Conservation (phyloP, 2,888 invertebrate species). For the Heteromyza rotundicornis region DNA sequence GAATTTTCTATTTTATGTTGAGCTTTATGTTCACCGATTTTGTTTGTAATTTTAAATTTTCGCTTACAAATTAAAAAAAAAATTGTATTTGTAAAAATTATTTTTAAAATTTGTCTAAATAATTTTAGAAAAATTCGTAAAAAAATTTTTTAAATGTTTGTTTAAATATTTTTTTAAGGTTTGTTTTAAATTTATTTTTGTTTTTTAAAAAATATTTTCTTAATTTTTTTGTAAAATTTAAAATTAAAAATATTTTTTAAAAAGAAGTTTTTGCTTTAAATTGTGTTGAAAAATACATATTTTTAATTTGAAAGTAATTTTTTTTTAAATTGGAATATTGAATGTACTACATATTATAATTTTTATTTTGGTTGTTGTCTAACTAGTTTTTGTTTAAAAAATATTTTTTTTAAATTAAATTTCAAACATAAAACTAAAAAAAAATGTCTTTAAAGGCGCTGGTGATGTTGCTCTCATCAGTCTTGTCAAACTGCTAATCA, state of each 20-base stretch:
- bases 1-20: no score
- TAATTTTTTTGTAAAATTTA: no score
- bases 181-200: no score
- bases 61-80: no score
- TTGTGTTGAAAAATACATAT: no score
- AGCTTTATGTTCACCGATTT: no score
- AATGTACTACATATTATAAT: not conserved
- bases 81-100: not conserved
- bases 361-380: not conserved
- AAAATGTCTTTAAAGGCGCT: conserved; percentile 64
- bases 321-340: no score
- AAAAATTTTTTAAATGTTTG: not conserved
- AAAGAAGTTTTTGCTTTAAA: no score
- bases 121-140: not conserved
- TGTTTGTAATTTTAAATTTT: no score
- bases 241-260: no score
- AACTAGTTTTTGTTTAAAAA: not conserved
- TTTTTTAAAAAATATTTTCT: no score
- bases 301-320: no score
- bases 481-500: conserved; percentile 90
- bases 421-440: not conserved
- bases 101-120: not conserved
- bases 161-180: not conserved
- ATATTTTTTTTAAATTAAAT: not conserved
- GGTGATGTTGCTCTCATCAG: conserved; percentile 89